Percentiles rank a stretch among this genome's conserved stretches.
Evolutionary conservation across 53 echinoderm and acorn worm species (phyloP).

Genomic region (Paracentrotus lividus): DNA sequence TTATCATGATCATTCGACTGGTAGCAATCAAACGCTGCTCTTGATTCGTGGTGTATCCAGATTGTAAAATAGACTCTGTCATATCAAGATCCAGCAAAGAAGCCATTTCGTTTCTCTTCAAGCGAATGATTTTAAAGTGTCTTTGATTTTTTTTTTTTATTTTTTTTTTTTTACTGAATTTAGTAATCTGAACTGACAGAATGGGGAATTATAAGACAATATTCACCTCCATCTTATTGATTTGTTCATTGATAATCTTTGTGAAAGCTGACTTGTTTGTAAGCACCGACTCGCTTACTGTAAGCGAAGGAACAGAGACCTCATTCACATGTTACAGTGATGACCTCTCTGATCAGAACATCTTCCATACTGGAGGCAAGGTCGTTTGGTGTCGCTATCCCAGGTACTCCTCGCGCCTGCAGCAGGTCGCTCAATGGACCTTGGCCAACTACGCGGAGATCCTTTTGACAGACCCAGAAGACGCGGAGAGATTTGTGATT

Average conservation of each 20-base stretch:
- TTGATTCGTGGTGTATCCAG: neutral
- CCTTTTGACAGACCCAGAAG: constrained; percentile 24
- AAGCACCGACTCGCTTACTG: constrained; percentile 13
- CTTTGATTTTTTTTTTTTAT: too few relatives aligned
- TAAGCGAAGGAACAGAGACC: constrained; percentile 35
- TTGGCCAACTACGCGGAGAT: neutral
- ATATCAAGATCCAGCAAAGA: neutral
- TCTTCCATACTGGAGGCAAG: constrained; percentile 61
- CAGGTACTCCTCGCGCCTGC: neutral
- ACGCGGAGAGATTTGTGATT: neutral
- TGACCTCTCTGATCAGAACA: neutral
- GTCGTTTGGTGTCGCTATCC: constrained; percentile 46
- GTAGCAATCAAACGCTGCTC: neutral
- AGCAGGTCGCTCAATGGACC: constrained; percentile 55
- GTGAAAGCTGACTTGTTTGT: constrained; percentile 20
- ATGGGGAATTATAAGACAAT: neutral
- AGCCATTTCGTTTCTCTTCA: neutral
- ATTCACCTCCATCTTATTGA: neutral
- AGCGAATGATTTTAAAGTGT: neutral
- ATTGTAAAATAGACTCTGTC: neutral
- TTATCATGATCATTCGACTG: neutral
- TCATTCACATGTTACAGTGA: constrained; percentile 49
- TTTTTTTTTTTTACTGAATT: neutral
- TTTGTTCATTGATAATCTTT: neutral
- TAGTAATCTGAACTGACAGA: neutral